phyloP scores from a whole-genome alignment of 2,888 invertebrate species.

The Lottia gigantea region DNA sequence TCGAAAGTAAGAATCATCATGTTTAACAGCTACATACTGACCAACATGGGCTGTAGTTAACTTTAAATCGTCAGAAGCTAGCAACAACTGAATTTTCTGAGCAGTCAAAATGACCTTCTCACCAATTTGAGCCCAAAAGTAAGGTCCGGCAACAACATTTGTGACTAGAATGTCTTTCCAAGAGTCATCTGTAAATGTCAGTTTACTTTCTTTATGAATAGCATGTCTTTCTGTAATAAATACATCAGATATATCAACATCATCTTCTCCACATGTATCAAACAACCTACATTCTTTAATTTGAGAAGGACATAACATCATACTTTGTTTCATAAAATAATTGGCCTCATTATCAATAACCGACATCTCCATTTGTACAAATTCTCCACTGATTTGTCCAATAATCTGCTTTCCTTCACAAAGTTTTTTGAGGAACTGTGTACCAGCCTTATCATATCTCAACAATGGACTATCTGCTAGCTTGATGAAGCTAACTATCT shows the following conservation, averaged over 20 bases:
- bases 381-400: constrained; percentile 32
- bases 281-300: constrained; percentile 35
- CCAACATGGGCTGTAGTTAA: constrained; percentile 13
- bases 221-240: constrained; percentile 29
- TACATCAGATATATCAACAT: constrained; percentile 30
- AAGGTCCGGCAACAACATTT: constrained; percentile 34
- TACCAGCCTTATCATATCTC: not conserved
- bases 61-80: constrained; percentile 26
- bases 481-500: not conserved
- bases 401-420: constrained; percentile 42
- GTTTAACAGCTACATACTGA: constrained; percentile 31
- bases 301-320: constrained; percentile 24
- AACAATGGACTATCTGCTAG: not conserved
- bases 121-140: constrained; percentile 45
- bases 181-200: constrained; percentile 11
- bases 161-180: constrained; percentile 46
- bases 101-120: constrained; percentile 37
- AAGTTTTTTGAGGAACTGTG: constrained; percentile 14
- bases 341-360: constrained; percentile 32
- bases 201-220: constrained; percentile 24
- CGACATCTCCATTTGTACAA: constrained; percentile 32
- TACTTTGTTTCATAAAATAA: constrained; percentile 28
- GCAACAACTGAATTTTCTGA: constrained; percentile 28
- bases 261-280: constrained; percentile 34
- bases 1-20: constrained; percentile 14